A percentile compares a stretch with the other conserved stretches of the same genome.
Conservation (phyloP, 2,797 vertebrate genomes). For the Pachyuromys duprasi region DNA sequence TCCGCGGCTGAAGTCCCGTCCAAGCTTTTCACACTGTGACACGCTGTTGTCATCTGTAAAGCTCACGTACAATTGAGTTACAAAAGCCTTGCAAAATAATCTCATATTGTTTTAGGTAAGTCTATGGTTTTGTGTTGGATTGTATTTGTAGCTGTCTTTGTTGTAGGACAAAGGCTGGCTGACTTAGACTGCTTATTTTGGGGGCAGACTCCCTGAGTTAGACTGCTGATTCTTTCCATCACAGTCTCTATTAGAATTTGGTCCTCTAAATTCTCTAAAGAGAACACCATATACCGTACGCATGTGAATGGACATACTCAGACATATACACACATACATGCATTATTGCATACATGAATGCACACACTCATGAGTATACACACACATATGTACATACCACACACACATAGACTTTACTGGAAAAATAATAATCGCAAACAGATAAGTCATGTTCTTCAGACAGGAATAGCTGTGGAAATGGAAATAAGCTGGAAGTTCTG, state of each 20-base stretch:
- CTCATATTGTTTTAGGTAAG: background rate
- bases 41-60: background rate
- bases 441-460: background rate
- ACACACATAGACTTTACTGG: background rate
- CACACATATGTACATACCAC: background rate
- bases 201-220: background rate
- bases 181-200: background rate
- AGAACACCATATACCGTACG: background rate
- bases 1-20: background rate
- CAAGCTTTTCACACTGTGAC: background rate
- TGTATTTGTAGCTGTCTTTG: background rate
- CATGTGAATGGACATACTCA: background rate
- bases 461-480: background rate
- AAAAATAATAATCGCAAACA: background rate
- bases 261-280: background rate
- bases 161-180: background rate
- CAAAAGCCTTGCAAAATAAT: background rate
- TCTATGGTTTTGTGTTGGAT: background rate
- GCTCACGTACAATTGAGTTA: background rate
- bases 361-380: background rate
- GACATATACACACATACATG: background rate
- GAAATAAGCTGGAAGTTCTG: background rate
- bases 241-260: background rate
- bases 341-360: background rate
- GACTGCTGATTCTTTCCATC: background rate